These are phyloP conservation scores for Bos javanicus DNA, from an alignment of 2,113 vertebrate genomes.

Conservation along the genomic window DNA sequence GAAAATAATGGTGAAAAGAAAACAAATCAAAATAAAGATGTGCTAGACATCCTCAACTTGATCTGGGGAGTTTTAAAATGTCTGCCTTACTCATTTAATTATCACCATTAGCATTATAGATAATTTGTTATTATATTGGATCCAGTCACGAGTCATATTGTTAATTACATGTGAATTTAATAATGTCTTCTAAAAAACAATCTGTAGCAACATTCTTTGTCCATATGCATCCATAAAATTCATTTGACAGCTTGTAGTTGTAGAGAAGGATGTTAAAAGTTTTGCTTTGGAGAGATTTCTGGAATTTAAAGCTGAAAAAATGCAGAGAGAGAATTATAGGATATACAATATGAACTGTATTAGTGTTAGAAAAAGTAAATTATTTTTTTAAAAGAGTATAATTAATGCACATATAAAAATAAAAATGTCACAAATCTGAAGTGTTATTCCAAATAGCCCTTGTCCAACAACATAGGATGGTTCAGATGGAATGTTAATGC, in stretches of 20 bases:
- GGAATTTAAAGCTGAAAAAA: not conserved
- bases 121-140: slow-evolving; percentile 11
- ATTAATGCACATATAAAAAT: not conserved
- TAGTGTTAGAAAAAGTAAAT: not conserved
- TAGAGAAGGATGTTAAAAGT: not conserved
- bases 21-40: slow-evolving; percentile 30
- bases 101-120: not conserved
- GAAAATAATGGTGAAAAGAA: slow-evolving; percentile 11
- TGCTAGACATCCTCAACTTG: not conserved
- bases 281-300: not conserved
- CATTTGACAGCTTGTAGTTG: not conserved
- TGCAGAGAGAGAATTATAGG: not conserved
- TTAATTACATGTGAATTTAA: slow-evolving; percentile 38
- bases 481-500: not conserved
- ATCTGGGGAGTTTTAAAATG: not conserved
- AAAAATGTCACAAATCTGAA: not conserved
- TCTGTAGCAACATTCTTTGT: not conserved
- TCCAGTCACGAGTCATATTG: slow-evolving; percentile 19
- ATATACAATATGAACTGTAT: not conserved
- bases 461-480: not conserved
- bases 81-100: slow-evolving; percentile 12
- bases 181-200: slow-evolving; percentile 35
- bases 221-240: not conserved
- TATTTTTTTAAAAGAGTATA: not conserved
- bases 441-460: not conserved